Evolutionary conservation across 92 coral and sea anemone genomes (phyloP).

Genomic region (Phymanthus crucifer): DNA sequence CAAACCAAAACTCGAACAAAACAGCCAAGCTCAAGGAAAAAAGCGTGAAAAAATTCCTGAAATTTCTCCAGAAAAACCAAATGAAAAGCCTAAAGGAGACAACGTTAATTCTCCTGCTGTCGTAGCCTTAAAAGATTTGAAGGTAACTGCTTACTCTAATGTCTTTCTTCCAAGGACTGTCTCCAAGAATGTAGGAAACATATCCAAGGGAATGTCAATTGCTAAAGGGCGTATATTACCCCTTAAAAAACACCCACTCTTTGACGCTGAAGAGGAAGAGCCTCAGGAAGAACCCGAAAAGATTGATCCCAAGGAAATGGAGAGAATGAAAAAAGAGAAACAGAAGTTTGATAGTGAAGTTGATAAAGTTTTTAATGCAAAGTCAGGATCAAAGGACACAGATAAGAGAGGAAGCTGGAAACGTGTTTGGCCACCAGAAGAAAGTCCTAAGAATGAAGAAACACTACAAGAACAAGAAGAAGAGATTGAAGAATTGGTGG

Average conservation of each 20-base stretch:
- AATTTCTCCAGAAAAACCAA: not conserved
- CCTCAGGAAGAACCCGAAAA: constrained; percentile 8
- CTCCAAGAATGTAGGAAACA: not conserved
- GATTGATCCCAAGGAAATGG: constrained; percentile 24
- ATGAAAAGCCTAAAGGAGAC: constrained; percentile 5
- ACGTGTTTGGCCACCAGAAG: constrained; percentile 12
- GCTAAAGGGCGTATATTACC: constrained; percentile 30
- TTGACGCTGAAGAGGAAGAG: constrained; percentile 17
- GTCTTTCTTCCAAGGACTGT: constrained; percentile 44
- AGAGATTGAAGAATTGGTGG: not conserved
- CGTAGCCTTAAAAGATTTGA: constrained; percentile 18
- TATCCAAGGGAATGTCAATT: constrained; percentile 16
- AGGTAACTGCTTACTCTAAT: constrained; percentile 28
- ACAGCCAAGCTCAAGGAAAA: not conserved
- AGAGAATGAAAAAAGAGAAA: constrained; percentile 13
- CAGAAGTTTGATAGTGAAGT: constrained; percentile 28
- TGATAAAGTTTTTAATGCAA: constrained; percentile 43
- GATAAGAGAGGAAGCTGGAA: constrained; percentile 21
- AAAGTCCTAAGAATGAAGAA: not conserved
- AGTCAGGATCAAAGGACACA: constrained; percentile 11
- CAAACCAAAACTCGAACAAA: not conserved
- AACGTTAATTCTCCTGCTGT: constrained; percentile 5
- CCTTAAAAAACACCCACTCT: constrained; percentile 26
- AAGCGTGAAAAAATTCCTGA: not conserved
- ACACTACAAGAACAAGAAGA: too few relatives aligned